These are phyloP conservation scores for Orgyia antiqua DNA, from an alignment of 2,888 invertebrate species.

Conservation along the genomic window DNA sequence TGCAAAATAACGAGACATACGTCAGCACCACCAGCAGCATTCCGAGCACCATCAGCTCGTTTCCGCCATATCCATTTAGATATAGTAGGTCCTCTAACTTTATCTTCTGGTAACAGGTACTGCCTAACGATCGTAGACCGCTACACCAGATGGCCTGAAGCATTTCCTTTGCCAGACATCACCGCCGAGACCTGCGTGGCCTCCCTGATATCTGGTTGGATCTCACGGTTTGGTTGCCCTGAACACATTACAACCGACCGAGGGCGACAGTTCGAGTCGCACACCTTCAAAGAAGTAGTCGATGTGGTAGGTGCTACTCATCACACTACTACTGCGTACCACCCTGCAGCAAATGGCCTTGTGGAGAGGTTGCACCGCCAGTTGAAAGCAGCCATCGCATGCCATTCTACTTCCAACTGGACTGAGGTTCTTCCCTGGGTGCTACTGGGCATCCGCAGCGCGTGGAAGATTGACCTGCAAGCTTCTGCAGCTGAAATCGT, in stretches of 20 bases:
- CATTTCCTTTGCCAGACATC: constrained; percentile 7
- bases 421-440: constrained; percentile 4
- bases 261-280: neutral
- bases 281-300: neutral
- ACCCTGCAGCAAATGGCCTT: constrained; percentile 2
- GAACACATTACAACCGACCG: neutral
- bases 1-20: neutral
- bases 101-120: constrained; percentile 7
- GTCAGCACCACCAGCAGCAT: neutral
- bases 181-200: constrained; percentile 22
- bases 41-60: neutral
- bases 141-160: constrained; percentile 27
- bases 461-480: constrained; percentile 5
- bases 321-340: constrained; percentile 16
- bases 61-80: constrained; percentile 11
- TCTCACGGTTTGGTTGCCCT: neutral
- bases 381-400: constrained; percentile 4
- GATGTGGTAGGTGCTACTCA: neutral
- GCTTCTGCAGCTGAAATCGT: constrained; percentile 4
- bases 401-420: constrained; percentile 1
- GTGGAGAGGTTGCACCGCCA: neutral
- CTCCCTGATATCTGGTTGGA: neutral
- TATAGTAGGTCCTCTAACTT: constrained; percentile 12
- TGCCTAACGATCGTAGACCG: constrained; percentile 20
- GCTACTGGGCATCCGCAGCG: constrained; percentile 4